phyloP scores from a whole-genome alignment of 2,113 vertebrate species.

The Emydura subglobosa region DNA sequence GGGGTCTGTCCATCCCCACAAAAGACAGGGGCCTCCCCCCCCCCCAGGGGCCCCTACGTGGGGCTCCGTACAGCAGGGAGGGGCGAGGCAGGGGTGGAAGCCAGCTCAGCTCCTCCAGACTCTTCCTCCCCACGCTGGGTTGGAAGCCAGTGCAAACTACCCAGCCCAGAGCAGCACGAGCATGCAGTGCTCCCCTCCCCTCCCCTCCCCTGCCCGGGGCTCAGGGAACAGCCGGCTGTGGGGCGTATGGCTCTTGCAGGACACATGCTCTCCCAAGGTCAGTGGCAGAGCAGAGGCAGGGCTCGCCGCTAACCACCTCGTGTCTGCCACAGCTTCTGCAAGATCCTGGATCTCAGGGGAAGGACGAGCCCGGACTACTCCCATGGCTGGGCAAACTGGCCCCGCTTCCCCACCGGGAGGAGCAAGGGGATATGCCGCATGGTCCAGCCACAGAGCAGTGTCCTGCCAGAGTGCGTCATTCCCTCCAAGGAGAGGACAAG shows the following conservation, averaged over 20 bases:
- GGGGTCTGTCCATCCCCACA: no score
- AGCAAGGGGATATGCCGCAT: not conserved
- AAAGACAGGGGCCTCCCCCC: no score
- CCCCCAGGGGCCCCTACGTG: no score
- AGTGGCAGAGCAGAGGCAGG: fast-evolving
- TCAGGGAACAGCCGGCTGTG: not conserved
- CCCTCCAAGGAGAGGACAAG: no score
- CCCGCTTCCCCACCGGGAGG: not conserved
- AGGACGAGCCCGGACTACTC: not conserved
- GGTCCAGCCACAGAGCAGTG: not conserved
- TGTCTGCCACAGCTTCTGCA: not conserved
- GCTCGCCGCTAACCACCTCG: fast-evolving
- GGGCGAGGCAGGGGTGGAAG: no score
- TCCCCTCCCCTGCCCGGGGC: not conserved
- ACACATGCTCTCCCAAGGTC: fast-evolving
- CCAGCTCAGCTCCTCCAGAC: no score
- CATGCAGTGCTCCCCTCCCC: no score
- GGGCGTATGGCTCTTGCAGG: fast-evolving
- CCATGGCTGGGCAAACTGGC: not conserved
- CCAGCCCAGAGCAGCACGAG: not conserved
- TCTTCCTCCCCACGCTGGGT: no score
- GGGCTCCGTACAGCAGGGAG: no score
- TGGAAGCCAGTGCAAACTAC: no score
- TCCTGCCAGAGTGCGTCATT: no score
- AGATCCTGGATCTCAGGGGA: not conserved